Evolutionary conservation across 2,888 invertebrate genomes (phyloP), one percentile per base, ranked within the genome.

Genomic region (Uloborus plumipes): DNA sequence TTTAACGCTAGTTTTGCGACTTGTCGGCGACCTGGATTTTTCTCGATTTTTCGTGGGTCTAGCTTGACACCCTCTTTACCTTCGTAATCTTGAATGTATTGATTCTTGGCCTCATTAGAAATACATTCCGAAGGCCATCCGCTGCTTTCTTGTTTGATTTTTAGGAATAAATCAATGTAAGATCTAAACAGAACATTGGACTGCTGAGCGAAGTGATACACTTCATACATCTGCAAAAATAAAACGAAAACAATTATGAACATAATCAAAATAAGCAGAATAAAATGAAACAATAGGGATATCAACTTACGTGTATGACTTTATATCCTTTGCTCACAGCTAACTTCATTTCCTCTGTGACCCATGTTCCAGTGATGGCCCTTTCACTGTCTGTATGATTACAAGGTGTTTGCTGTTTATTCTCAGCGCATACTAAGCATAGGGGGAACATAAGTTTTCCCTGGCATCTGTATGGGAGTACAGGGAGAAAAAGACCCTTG

Each of bases 241-340:
- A 11, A 26, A 26, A 26, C 26, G n/a, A 26, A 26, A 26, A 26
- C 4, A 4, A n/a, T n/a, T 4, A 26, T 26, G 26, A 26, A 4
- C 4, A 26, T 26, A 26, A 26, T 26, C 4, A 3, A 26, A 26
- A 26, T n/a, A 26, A 26, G 4, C 26, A 26, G 4, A 26, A 26
- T 2, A 26, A 26, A 26, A 26, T 3, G 4, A 26, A 26, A 3
- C 4, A 26, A 26, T 3, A 26, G 26, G 4, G 26, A 26, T 3
- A 26, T 26, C 4, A 26, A 65, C 74, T 67, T 59, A 75, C 59
- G 18, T 75, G 49, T 15, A 2, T 13, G 0, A 75, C 50, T 70
- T 18, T 61, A 20, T 88, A 88, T 0, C 87, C 87, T 61, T 85
- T 74, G 49, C 84, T 26, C 0, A 86, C 18, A 1, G 88, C 88